These are phyloP conservation scores for Fregata magnificens DNA, from an alignment of 2,113 vertebrate genomes.

Conservation along the genomic window DNA sequence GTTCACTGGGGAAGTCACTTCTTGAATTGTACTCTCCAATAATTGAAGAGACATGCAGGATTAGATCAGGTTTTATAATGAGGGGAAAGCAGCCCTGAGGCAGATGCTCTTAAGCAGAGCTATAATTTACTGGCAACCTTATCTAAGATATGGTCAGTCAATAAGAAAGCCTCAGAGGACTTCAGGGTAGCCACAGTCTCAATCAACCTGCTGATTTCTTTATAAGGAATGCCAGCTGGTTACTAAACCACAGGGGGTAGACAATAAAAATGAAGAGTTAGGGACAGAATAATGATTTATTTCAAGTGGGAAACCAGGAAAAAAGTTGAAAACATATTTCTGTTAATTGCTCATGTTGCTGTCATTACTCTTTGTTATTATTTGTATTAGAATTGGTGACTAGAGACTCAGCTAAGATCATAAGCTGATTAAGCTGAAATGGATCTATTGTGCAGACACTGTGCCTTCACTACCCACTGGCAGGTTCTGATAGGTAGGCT, in stretches of 20 bases:
- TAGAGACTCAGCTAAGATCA: background rate
- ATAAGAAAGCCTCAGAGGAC: slow-evolving; percentile 37
- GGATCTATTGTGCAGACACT: background rate
- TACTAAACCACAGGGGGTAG: background rate
- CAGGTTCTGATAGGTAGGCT: too few species aligned
- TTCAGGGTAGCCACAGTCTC: background rate
- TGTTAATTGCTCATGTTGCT: background rate
- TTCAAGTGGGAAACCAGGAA: background rate
- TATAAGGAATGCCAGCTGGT: slow-evolving; percentile 17
- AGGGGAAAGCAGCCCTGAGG: slow-evolving; percentile 27
- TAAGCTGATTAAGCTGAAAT: background rate
- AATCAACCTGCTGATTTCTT: slow-evolving; percentile 44
- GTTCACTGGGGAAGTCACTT: background rate
- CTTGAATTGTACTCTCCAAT: slow-evolving; percentile 25
- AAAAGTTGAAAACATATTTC: background rate
- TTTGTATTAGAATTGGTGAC: background rate
- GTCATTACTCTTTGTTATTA: background rate
- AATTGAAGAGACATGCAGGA: slow-evolving; percentile 44
- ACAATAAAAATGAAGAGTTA: background rate
- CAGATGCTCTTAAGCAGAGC: slow-evolving; percentile 54
- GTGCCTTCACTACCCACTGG: background rate
- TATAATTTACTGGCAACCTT: slow-evolving; percentile 53
- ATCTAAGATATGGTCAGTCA: slow-evolving; percentile 44
- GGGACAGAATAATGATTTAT: slow-evolving; percentile 1
- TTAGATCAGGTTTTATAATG: slow-evolving; percentile 65